A percentile compares a stretch with the other conserved stretches of the same genome.
phyloP scores from a whole-genome alignment of 2,797 vertebrate genomes.

The Knipowitschia caucasica region DNA sequence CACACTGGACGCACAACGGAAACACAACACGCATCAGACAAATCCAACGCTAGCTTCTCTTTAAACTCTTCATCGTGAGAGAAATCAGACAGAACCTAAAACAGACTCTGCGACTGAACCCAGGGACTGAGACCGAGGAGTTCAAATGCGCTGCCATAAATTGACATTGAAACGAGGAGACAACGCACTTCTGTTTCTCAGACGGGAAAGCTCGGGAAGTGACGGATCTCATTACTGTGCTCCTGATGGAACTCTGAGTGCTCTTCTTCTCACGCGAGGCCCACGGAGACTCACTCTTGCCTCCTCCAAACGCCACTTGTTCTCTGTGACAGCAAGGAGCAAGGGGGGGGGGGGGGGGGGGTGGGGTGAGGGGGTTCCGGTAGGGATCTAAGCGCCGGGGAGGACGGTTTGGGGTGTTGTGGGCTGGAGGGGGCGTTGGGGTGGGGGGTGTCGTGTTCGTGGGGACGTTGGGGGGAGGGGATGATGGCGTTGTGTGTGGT shows the following conservation, averaged over 20 bases:
- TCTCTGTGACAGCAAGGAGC: no score
- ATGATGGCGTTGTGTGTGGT: no score
- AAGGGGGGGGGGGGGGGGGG: no score
- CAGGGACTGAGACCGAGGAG: background rate
- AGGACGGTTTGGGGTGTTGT: no score
- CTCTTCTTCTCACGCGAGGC: constrained; percentile 36
- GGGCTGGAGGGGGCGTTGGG: no score
- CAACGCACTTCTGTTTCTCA: constrained; percentile 7
- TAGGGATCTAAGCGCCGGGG: no score
- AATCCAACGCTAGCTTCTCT: background rate
- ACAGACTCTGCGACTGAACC: background rate
- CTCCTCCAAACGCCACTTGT: constrained; percentile 30
- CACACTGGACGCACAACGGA: no score
- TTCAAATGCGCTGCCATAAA: constrained; percentile 7
- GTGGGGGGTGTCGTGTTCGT: no score
- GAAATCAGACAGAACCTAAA: background rate
- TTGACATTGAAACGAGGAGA: constrained; percentile 13
- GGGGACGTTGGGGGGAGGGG: no score
- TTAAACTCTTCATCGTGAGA: background rate
- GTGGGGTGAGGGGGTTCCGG: no score
- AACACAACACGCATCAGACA: no score
- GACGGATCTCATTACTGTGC: constrained; percentile 34
- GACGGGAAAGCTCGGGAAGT: constrained; percentile 32
- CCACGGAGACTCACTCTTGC: constrained; percentile 18
- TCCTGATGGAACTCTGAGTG: constrained; percentile 17